Base-by-base conservation (phyloP, 2,888 invertebrate species). In the Hirtodrosophila histrioides region DNA sequence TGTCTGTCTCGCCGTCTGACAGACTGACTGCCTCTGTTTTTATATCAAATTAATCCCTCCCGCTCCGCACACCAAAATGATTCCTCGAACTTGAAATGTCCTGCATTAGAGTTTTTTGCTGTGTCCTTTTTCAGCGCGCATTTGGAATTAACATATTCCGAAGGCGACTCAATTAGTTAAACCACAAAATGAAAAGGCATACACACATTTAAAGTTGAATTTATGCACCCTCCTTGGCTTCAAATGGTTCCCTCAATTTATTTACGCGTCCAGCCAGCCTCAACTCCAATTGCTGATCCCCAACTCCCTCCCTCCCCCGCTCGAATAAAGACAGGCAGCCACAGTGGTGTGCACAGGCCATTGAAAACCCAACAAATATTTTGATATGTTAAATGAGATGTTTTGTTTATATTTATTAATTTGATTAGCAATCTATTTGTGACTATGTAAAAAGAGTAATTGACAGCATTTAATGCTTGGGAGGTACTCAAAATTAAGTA, bases 101-200 rank as follows among this genome's bases (percentile, higher is more conserved):
- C 33, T 12, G 27, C 27, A 6, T 27, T 27, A 5, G 27, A 27
- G 27, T 33, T 50, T 51, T 33, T 24, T 23, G 43, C 31, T 17
- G 46, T 3, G 39, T 35, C 37, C 7, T 7, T 31, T 31, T 31
- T 31, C 0, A 36, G 36, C 48, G 6, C 24, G 36, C 48, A 24
- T 60, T 43, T 23, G 43, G 69, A 85, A 86, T 88, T 88, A 27
- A 86, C 88, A 89, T 88, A 86, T 86, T 90, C 75, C 87, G 78
- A 88, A 88, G 88, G 84, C 83, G 84, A 90, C 90, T 91, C 91
- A 91, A 91, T 91, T 91, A 91, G 91, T 90, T 90, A 89, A 91
- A 90, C 91, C 91, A 83, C 91, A 91, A 89, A 88, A 89, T 83
- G 82, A 64, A 89, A 86, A 86, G 84, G 65, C 84, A 75, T 81